Evolutionary conservation across 2,888 invertebrate genomes (phyloP).

Genomic region (Lysandra bellargus): DNA sequence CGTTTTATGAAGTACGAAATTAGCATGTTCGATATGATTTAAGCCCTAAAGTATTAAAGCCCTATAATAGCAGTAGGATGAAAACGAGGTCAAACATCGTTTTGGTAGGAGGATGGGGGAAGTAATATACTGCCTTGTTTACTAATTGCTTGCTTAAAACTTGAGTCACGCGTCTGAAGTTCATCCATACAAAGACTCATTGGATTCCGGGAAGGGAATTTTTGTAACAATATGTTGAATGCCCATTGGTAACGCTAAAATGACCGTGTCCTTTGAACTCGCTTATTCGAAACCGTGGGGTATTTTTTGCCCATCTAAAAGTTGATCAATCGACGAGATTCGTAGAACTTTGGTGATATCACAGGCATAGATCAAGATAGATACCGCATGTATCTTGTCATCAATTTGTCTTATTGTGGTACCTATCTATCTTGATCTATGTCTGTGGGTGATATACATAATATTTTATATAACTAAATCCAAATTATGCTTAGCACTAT

Average conservation of each 20-base stretch:
- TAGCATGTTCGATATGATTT: slow-evolving; percentile 10
- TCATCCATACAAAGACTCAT: not conserved
- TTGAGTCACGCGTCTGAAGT: slow-evolving; percentile 1
- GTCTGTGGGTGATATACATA: too few species aligned
- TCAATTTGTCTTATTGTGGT: too few species aligned
- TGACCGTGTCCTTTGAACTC: not conserved
- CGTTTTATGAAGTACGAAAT: not conserved
- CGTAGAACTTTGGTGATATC: not conserved
- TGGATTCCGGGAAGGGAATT: not conserved
- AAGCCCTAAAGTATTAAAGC: not conserved
- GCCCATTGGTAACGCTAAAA: not conserved
- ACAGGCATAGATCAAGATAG: too few species aligned
- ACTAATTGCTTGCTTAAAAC: not conserved
- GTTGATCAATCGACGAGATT: not conserved
- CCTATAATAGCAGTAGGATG: not conserved
- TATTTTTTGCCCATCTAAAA: not conserved
- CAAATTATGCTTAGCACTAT: not conserved
- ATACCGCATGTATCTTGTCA: too few species aligned
- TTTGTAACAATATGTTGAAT: not conserved
- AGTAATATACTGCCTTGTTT: not conserved
- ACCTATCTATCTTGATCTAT: too few species aligned
- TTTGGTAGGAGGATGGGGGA: not conserved
- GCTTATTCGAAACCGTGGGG: not conserved
- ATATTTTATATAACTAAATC: not conserved
- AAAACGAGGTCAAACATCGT: not conserved